Base-by-base conservation (phyloP, 2,797 vertebrate genomes). In the Nannoperca australis region DNA sequence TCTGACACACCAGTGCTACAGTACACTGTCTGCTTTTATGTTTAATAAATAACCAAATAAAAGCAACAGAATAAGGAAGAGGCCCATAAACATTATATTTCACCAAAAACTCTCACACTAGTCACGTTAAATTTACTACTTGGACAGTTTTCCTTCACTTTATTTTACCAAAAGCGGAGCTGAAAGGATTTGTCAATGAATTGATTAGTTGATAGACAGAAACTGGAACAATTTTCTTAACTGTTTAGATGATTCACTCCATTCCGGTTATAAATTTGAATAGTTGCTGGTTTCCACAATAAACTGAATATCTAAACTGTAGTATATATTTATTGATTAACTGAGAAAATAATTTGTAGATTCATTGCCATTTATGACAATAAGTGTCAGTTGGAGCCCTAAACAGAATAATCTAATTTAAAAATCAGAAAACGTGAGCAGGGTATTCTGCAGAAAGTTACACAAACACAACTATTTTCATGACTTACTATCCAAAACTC, bases 1-100 rank as follows among this genome's bases (percentile, higher is more conserved):
- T 56, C 81, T 80, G 79, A 81, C 86, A 78, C 79, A 65, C 17
- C 6, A 12, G 69, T 79, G 90, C 82, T 45, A 85, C 63, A 70
- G 40, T 22, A 68, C 74, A 76, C 68, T 71, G 45, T 24, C 59
- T 56, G 62, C 42, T 76, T 81, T 70, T 22, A 9, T 32, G 12
- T 59, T 68, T 20, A 24, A 65, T 55, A 32, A 70, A 60, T 30
- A 50, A 18, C 0, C 7, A 9, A 11, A 53, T 17, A 34, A 22
- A 59, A 61, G 3, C 20, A 74, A 30, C 18, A 32, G 22, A 49
- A 55, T 11, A 38, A 51, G 30, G 8, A 45, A 7, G 32, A 30
- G 5, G 2, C 13, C 5, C 0, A 0, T 50, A 24, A 49, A 42
- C 18, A 18, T 66, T 11, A 27, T 11, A 38, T 18, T 27, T 50